Evolutionary conservation across 2,797 vertebrate genomes (phyloP), one percentile per base, ranked within the genome.

Genomic region (Sylvia borin): DNA sequence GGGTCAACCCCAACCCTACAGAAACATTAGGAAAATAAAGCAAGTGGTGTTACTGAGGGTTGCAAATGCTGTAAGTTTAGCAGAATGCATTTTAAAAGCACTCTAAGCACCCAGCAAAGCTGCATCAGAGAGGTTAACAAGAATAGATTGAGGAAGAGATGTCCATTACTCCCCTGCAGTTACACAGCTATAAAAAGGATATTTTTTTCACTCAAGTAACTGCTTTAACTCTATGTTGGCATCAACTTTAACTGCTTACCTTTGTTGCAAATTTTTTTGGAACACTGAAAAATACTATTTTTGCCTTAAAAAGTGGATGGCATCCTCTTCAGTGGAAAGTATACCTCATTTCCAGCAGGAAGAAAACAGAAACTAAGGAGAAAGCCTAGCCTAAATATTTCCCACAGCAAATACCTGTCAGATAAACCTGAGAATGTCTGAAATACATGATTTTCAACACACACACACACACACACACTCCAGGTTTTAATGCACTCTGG

Each of bases 1-100:
- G 99, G 98, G 93, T 99, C 99, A 96, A 99, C 99, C 34, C 99
- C 99, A 85, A 99, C 99, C 98, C 99, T 98, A 73, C 77, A 97
- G 92, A 92, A 94, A 97, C 93, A 96, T 93, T 82, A 92, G 90
- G 88, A 88, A 90, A 96, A 96, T 88, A 95, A 97, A 87, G 92
- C 92, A 88, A 90, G 88, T 78, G 40, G 75, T 83, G 80, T 96
- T 92, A 93, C 42, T 48, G 68, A 91, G 73, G 57, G 60, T n/a
- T 76, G 67, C 27, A 92, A 94, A 91, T 47, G 72, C 78, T 85
- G 5, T 45, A 67, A 86, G 85, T 77, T 80, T 40, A 51, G 70
- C 61, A 58, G 82, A 92, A 81, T 1, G 40, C 48, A 81, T 95
- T 96, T 90, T 88, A 76, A 88, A 91, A 97, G 87, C 88, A 48